Percentiles rank a stretch among this genome's conserved stretches.
phyloP scores from a whole-genome alignment of 2,797 vertebrate genomes.

The Tragelaphus oryx region DNA sequence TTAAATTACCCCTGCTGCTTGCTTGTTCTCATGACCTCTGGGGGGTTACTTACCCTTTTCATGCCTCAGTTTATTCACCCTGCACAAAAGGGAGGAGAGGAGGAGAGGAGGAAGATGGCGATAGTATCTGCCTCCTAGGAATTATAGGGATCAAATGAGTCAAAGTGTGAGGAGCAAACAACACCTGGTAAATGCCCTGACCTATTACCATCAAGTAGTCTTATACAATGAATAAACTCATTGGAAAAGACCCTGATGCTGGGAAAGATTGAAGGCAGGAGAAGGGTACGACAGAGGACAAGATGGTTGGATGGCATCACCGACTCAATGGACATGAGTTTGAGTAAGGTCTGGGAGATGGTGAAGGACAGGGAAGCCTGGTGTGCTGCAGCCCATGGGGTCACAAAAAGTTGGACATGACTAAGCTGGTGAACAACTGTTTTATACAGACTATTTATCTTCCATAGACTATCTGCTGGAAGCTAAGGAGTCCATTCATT shows the following conservation, averaged over 20 bases:
- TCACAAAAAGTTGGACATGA: neutral
- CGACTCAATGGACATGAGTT: neutral
- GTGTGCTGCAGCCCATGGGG: neutral
- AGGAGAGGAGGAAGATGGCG: neutral
- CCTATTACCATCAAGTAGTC: neutral
- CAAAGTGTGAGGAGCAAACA: neutral
- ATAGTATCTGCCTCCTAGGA: neutral
- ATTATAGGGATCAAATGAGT: neutral
- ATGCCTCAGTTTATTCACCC: constrained; percentile 32
- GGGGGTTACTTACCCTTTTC: constrained; percentile 31
- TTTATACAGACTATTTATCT: neutral
- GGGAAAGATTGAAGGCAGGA: neutral
- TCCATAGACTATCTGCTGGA: neutral
- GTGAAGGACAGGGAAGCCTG: neutral
- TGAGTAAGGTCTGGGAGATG: neutral
- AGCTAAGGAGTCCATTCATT: neutral
- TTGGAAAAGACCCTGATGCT: neutral
- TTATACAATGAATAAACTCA: neutral
- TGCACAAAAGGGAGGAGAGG: neutral
- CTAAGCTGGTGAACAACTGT: too few species aligned
- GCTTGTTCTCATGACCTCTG: constrained; percentile 38
- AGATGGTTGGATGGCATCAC: neutral
- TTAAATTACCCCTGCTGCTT: constrained; percentile 16
- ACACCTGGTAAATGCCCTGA: neutral
- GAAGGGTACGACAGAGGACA: neutral